Base-by-base conservation (phyloP, 2,888 invertebrate genomes). In the Lordiphosa fenestrarum region DNA sequence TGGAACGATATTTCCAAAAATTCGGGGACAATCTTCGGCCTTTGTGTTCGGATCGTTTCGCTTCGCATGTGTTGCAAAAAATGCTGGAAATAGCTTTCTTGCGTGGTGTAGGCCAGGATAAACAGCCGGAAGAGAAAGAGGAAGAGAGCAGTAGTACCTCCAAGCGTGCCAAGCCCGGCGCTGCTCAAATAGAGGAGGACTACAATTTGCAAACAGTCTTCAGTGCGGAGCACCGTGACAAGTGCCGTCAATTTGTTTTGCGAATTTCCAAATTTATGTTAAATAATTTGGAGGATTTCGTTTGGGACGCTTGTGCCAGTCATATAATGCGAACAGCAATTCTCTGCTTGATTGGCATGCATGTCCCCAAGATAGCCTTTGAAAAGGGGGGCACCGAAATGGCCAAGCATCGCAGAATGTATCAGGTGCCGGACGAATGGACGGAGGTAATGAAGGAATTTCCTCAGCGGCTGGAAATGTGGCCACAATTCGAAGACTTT, bases 271-370 rank as follows among this genome's bases (percentile, higher is more conserved):
- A 93, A 89, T 96, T 94, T 88, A 90, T 94, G 19, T 88, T 95
- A 0, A 96, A 96, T 87, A 96, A 96, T 90, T 90, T 95, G 57
- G 96, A 96, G 86, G 96, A 96, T 83, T 96, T 94, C 80, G 91
- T 95, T 0, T 94, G 93, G 92, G 95, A 96, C 85, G 90, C 90
- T 0, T 95, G 94, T 69, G 95, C 94, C 0, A 95, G 93, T 89
- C 94, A 95, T 78, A 92, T 96, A 4, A 90, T 96, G 66, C 91
- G 96, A 48, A 93, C 94, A 7, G 93, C 93, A 1, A 87, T 95
- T n/a, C 92, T 93, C 84, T 93, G 92, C 75, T 88, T 95, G 0
- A 92, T 93, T 10, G 95, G 95, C 0, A 91, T 94, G 9, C 91
- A 92, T 0, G 89, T 91, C 19, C 73, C 69, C 85, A 92, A 23